phyloP scores from a whole-genome alignment of 92 coral and sea anemone genomes.

The Muricea muricata region DNA sequence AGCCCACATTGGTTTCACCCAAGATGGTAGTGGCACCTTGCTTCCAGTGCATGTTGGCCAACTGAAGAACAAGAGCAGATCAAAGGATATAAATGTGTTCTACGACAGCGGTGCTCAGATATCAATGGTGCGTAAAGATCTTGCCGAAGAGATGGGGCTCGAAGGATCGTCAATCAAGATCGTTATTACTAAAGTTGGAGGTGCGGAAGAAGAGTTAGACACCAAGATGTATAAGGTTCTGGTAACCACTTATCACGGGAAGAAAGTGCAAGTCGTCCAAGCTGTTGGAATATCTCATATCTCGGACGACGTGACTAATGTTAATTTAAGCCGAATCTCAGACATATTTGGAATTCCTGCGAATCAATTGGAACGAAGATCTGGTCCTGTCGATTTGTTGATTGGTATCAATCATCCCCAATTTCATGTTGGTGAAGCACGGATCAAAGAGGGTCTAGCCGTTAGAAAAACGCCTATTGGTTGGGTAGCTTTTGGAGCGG shows the following conservation, averaged over 20 bases:
- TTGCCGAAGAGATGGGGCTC: slow-evolving; percentile 27
- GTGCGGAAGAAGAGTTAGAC: too few relatives aligned
- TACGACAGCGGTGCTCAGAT: slow-evolving; percentile 57
- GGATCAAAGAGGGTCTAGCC: slow-evolving; percentile 44
- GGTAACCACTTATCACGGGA: not conserved
- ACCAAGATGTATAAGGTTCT: too few relatives aligned
- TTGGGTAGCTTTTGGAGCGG: slow-evolving; percentile 60
- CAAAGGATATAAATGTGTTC: too few relatives aligned
- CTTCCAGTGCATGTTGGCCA: not conserved
- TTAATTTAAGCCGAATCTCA: slow-evolving; percentile 36
- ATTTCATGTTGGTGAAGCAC: slow-evolving; percentile 63
- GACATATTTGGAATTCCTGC: slow-evolving; percentile 36
- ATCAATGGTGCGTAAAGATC: too few relatives aligned
- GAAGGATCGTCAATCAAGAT: slow-evolving; percentile 35
- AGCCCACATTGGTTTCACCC: not conserved
- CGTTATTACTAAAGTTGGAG: not conserved
- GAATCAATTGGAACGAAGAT: slow-evolving; percentile 31
- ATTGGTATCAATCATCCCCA: slow-evolving; percentile 64
- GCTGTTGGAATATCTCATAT: slow-evolving; percentile 69
- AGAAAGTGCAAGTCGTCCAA: slow-evolving; percentile 34
- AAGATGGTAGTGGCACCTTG: too few relatives aligned
- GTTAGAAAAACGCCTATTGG: slow-evolving; percentile 59
- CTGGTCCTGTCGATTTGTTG: slow-evolving; percentile 60
- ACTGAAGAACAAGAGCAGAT: not conserved
- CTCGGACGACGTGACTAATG: slow-evolving; percentile 33